Base-by-base conservation (phyloP, 1,140 invertebrate genomes). In the Cydia splendana region DNA sequence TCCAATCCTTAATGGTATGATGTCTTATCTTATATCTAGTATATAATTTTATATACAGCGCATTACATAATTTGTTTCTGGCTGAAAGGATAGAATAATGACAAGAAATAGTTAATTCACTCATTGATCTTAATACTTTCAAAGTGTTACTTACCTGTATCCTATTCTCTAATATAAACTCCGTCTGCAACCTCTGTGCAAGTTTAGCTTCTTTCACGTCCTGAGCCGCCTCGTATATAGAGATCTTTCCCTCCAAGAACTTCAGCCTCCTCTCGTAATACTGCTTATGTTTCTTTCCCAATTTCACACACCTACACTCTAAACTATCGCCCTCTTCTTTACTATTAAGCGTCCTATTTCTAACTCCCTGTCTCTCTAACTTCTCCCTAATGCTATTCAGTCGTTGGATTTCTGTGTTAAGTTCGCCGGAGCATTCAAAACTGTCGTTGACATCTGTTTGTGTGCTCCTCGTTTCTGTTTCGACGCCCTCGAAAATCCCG, bases 401-500 rank as follows among this genome's bases (percentile, higher is more conserved):
- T 90, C 92, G 94, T 91, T 93, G 94, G 83, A 94, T 94, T 93
- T 94, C 94, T 74, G 93, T 94, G 83, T 92, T 93, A 13, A 94
- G 81, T 85, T 94, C 92, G 80, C 91, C 91, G 65, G 85, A 88
- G 74, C 87, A 90, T 86, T 94, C 91, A 75, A 90, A 90, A 78
- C 85, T 92, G 74, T 94, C 93, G 79, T 90, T 93, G 20, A 89
- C 85, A 67, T 95, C 94, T 42, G 94, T 94, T 82, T 95, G 94
- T 28, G 95, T 95, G 67, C 89, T 83, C 81, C 88, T 93, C 15
- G 86, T 90, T 74, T 92, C 93, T 77, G 92, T 91, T 82, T 94
- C 93, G 28, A 90, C 87, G 15, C 87, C 93, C 81, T 95, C 95
- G 82, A 95, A 96, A 76, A 96, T 95, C 34, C 95, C 95, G 81